Base-by-base conservation (phyloP, 2,888 invertebrate species). In the Drosophila peninsularis region DNA sequence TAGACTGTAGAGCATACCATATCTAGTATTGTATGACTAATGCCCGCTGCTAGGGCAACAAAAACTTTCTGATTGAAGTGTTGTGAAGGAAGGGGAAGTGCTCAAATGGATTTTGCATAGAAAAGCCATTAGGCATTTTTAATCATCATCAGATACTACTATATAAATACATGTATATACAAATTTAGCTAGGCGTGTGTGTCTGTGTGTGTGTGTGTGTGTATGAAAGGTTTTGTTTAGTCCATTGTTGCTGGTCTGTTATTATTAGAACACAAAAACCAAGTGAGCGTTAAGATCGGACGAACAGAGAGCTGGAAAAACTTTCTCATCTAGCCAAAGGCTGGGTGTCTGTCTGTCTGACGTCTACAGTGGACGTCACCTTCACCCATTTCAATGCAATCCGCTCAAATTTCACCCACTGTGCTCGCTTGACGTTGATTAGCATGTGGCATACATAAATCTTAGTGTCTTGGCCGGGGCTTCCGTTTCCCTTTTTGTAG, bases 361-460 rank as follows among this genome's bases (percentile, higher is more conserved):
- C 57, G 39, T 54, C 24, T 56, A 17, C 41, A 54, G 52, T 67
- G 71, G 88, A 78, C 79, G 75, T 88, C 86, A 83, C 86, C 88
- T 83, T 83, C 83, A 83, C 88, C 80, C 78, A 71, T 67, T 70
- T 71, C 41, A 52, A 41, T 60, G 77, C 81, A 62, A 54, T 58
- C 5, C 39, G 62, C 61, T 62, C 64, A 50, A 64, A 80, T 64
- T 71, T 68, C 79, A 75, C 73, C 83, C 70, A 77, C 74, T 32
- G 68, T 76, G 60, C 80, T 61, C 66, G 27, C 76, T 75, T 77
- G 78, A 83, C 71, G 75, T 82, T 84, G 88, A 82, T 87, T 82
- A 88, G 77, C 83, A 88, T 85, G 77, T 83, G 88, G 88, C 82
- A 83, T 77, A 88, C 83, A 85, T 82, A 85, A 85, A 88, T 82